Conservation (phyloP, 2,797 vertebrate species). For the Pteropus rufus region DNA sequence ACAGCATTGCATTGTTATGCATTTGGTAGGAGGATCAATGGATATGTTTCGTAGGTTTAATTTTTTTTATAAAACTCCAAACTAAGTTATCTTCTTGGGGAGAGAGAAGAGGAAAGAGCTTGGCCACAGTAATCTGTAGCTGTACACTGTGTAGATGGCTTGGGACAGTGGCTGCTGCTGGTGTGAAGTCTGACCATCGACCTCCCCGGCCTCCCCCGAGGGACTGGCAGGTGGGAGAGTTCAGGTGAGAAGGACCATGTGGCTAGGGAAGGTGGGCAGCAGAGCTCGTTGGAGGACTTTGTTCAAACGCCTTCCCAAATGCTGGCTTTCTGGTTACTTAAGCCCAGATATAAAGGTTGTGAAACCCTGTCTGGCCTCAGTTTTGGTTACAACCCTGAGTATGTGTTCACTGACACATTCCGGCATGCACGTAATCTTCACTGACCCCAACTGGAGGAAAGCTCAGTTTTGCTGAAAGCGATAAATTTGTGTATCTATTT, state of each 20-base stretch:
- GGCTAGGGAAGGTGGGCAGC: not conserved
- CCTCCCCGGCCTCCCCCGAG: not conserved
- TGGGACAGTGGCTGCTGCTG: not conserved
- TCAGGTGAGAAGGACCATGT: too few relatives aligned
- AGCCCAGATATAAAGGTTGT: not conserved
- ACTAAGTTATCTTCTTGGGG: not conserved
- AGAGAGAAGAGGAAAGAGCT: not conserved
- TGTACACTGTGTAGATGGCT: not conserved
- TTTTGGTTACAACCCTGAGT: conserved; percentile 30
- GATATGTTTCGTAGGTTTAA: not conserved
- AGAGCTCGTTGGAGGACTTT: not conserved
- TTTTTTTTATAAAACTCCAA: not conserved
- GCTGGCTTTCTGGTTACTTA: conserved; percentile 1
- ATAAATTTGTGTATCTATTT: not conserved
- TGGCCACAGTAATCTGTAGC: too few relatives aligned
- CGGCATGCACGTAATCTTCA: not conserved
- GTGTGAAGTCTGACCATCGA: accelerated
- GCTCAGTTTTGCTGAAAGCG: not conserved
- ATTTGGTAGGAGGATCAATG: not conserved
- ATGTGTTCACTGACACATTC: not conserved
- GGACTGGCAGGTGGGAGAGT: not conserved
- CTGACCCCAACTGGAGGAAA: not conserved
- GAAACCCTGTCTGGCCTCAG: not conserved
- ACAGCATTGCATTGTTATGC: not conserved
- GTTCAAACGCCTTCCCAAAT: not conserved